phyloP scores from a whole-genome alignment of 2,113 vertebrate genomes.

The Coturnix japonica region DNA sequence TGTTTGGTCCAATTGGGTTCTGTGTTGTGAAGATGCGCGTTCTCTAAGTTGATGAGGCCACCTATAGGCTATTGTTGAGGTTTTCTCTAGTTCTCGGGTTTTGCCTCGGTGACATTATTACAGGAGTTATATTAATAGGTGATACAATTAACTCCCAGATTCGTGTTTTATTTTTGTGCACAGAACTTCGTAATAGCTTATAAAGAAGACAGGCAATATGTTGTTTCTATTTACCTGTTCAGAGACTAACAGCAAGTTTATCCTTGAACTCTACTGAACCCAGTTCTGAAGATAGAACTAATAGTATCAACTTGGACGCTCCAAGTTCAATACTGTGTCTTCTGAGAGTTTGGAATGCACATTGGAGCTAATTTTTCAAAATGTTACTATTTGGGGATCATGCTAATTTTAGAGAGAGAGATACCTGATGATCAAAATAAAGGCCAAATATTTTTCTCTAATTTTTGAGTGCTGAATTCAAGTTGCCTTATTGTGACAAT shows the following conservation, averaged over 20 bases:
- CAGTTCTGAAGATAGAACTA: background rate
- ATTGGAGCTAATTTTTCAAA: background rate
- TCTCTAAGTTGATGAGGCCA: no score
- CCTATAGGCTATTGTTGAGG: background rate
- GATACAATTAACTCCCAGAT: background rate
- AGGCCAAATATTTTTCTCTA: background rate
- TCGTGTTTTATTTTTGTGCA: background rate
- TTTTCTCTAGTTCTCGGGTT: background rate
- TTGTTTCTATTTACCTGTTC: slow-evolving; percentile 3
- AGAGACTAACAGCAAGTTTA: background rate
- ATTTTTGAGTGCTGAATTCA: background rate
- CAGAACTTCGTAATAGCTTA: background rate
- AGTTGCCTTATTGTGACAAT: background rate
- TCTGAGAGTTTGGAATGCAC: background rate
- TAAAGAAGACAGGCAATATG: background rate
- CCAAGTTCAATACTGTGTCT: background rate
- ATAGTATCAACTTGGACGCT: background rate
- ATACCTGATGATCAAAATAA: background rate
- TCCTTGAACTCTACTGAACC: background rate
- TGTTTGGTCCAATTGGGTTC: no score
- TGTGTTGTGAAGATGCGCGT: no score
- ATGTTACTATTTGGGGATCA: background rate
- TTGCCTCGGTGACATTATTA: no score
- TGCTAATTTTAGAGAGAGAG: background rate
- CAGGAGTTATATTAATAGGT: no score